phyloP scores from a whole-genome alignment of 1,140 invertebrate genomes.

The Dendrolimus kikuchii region DNA sequence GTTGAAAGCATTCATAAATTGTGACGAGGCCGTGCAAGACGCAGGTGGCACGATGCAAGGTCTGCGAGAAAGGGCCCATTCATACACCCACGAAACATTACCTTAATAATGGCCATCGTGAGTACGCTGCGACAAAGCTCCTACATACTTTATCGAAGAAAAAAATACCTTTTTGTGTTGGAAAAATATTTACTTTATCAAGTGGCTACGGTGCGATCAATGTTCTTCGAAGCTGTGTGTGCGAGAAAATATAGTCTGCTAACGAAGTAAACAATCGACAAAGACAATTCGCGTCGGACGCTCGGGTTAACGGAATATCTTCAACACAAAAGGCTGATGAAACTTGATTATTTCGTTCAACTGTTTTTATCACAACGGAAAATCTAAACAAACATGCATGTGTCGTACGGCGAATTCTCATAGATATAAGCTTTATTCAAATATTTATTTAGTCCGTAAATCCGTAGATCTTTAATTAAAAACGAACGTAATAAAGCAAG shows the following conservation, averaged over 20 bases:
- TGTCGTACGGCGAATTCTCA: no score
- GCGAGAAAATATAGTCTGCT: conserved; percentile 40
- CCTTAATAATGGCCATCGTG: conserved; percentile 21
- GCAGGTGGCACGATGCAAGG: conserved; percentile 54
- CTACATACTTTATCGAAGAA: no score
- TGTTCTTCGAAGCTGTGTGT: conserved; percentile 37
- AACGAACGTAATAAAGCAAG: no score
- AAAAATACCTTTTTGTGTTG: no score
- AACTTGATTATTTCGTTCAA: conserved; percentile 47
- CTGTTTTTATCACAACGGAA: conserved; percentile 26
- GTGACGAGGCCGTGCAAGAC: conserved; percentile 45
- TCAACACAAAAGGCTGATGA: conserved; percentile 53
- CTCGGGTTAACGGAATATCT: conserved; percentile 29
- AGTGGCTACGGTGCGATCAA: conserved; percentile 31
- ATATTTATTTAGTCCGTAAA: no score
- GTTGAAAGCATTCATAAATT: conserved; percentile 71
- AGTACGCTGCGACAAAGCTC: no score
- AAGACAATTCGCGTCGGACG: conserved; percentile 45
- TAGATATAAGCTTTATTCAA: no score
- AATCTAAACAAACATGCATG: conserved; percentile 32
- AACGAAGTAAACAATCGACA: conserved; percentile 66
- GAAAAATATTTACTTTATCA: conserved; percentile 23
- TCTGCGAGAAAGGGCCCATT: conserved; percentile 38
- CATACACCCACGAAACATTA: conserved; percentile 27
- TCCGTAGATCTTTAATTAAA: no score